Evolutionary conservation across 53 echinoderm and acorn worm genomes (phyloP).

Genomic region (Stichopus horrens): DNA sequence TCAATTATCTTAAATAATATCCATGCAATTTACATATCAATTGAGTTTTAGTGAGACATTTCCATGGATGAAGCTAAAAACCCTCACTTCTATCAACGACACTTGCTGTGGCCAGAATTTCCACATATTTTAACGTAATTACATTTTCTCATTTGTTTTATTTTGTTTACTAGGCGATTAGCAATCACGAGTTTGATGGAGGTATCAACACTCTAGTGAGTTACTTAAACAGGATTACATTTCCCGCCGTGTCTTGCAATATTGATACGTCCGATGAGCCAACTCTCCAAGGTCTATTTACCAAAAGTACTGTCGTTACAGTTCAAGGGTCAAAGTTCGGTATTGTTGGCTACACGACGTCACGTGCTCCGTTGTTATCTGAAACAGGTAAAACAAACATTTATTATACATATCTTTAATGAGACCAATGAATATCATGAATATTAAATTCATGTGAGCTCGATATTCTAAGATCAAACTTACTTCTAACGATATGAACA

Average conservation of each 20-base stretch:
- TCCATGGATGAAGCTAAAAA: too few species aligned
- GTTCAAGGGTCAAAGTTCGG: conserved; percentile 71
- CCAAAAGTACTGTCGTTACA: conserved; percentile 49
- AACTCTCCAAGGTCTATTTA: conserved; percentile 62
- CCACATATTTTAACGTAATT: too few species aligned
- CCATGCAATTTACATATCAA: too few species aligned
- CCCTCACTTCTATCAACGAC: too few species aligned
- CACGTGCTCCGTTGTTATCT: conserved; percentile 55
- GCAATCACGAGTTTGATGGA: conserved; percentile 92
- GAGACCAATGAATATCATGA: not conserved
- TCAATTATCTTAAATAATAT: too few species aligned
- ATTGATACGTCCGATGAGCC: conserved; percentile 70
- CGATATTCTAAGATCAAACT: too few species aligned
- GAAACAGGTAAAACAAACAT: conserved; percentile 36
- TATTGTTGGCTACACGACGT: conserved; percentile 77
- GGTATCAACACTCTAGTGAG: conserved; percentile 55
- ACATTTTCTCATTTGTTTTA: too few species aligned
- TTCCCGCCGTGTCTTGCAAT: conserved; percentile 73
- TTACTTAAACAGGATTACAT: conserved; percentile 61
- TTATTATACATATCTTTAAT: not conserved
- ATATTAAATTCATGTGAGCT: too few species aligned
- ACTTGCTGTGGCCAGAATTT: too few species aligned
- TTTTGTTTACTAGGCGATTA: conserved; percentile 58
- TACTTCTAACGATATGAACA: too few species aligned
- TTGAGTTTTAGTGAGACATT: too few species aligned